phyloP scores from a whole-genome alignment of 2,113 vertebrate species.

The Suricata suricatta region DNA sequence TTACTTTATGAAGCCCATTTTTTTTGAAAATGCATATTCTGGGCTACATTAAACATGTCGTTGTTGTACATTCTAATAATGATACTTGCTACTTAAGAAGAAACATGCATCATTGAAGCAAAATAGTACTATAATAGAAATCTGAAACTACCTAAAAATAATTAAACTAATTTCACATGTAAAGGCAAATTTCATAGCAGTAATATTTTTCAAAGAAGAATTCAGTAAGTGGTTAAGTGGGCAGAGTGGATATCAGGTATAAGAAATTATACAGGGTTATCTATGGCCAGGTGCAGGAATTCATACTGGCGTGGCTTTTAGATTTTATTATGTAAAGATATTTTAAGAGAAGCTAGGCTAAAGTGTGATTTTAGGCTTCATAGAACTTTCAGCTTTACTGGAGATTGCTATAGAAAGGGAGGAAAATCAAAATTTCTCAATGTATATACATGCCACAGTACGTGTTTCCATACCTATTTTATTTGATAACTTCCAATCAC shows the following conservation, averaged over 20 bases:
- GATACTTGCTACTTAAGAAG: not conserved
- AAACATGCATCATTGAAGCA: constrained; percentile 8
- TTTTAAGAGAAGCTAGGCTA: not conserved
- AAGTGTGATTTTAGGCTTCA: constrained; percentile 12
- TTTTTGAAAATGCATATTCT: not conserved
- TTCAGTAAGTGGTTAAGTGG: not conserved
- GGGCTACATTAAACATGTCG: not conserved
- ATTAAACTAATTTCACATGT: not conserved
- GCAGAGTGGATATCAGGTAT: not conserved
- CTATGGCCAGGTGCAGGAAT: not conserved
- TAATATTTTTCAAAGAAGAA: not conserved
- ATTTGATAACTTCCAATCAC: constrained; percentile 22
- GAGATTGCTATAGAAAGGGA: not conserved
- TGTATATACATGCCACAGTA: not conserved
- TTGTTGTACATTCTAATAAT: not conserved
- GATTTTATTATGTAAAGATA: not conserved
- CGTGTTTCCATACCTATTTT: constrained; percentile 51
- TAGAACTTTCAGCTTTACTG: not conserved
- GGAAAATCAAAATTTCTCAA: constrained; percentile 27
- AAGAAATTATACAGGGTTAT: not conserved
- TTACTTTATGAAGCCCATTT: not conserved
- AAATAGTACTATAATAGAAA: not conserved
- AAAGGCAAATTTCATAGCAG: not conserved
- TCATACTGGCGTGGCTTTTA: not conserved
- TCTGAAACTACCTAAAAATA: not conserved